phyloP scores from a whole-genome alignment of 1,140 invertebrate species.

The Diachasma alloeum region DNA sequence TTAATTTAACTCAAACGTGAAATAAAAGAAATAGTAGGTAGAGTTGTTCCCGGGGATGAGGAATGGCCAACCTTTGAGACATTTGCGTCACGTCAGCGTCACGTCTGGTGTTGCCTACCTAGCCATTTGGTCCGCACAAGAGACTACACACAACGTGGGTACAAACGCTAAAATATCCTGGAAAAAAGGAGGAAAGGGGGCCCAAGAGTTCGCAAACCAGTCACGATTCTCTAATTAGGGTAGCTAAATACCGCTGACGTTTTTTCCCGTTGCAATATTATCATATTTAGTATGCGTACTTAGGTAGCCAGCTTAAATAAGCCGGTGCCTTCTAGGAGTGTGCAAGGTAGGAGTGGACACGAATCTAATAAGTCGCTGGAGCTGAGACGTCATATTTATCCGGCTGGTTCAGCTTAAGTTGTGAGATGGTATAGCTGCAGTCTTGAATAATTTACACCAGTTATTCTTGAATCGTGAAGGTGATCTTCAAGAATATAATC shows the following conservation, averaged over 20 bases:
- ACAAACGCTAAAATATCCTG: constrained; percentile 6
- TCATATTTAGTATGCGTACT: constrained; percentile 67
- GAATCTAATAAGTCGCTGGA: constrained; percentile 61
- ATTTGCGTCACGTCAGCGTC: constrained; percentile 40
- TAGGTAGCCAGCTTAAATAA: constrained; percentile 65
- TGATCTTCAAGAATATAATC: background rate
- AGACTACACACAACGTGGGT: constrained; percentile 38
- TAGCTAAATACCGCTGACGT: constrained; percentile 64
- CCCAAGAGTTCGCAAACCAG: constrained; percentile 52
- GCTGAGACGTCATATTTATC: constrained; percentile 58
- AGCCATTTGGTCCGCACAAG: constrained; percentile 34
- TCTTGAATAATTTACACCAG: background rate
- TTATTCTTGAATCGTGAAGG: background rate
- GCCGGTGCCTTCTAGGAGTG: constrained; percentile 49
- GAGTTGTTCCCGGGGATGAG: background rate
- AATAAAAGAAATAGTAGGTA: background rate
- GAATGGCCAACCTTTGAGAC: background rate
- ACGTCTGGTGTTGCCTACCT: constrained; percentile 31
- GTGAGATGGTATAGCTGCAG: background rate
- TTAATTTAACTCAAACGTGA: background rate
- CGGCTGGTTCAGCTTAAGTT: background rate
- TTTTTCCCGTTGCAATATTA: constrained; percentile 65
- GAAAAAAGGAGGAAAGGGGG: background rate
- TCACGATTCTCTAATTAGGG: constrained; percentile 65
- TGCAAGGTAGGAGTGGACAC: constrained; percentile 50